Conservation (phyloP, 2,888 invertebrate species). For the Trachelus iudaicus region DNA sequence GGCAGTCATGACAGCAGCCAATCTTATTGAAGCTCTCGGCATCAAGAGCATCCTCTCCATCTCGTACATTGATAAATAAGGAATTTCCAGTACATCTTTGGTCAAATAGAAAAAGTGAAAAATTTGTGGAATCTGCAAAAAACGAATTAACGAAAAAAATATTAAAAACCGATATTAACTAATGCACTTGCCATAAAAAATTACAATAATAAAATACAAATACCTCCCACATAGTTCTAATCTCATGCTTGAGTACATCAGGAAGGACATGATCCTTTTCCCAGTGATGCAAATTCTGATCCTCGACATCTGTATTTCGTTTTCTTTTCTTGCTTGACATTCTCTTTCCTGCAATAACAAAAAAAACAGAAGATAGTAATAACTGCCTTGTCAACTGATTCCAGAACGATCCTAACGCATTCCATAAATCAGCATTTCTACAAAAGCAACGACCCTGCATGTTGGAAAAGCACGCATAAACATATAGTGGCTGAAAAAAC, state of each 20-base stretch:
- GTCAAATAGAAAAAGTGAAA: conserved; percentile 70
- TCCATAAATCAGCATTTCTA: background rate
- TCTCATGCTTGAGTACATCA: conserved; percentile 59
- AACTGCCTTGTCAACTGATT: background rate
- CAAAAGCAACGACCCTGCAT: background rate
- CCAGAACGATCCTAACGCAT: background rate
- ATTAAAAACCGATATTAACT: conserved; percentile 23
- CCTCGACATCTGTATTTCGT: conserved; percentile 62
- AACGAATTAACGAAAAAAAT: too few relatives aligned
- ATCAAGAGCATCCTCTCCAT: conserved; percentile 71
- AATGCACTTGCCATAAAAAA: background rate
- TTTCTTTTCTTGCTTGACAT: conserved; percentile 51
- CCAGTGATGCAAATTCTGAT: conserved; percentile 65
- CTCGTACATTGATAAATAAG: conserved; percentile 70
- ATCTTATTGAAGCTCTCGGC: conserved; percentile 68
- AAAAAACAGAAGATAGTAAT: background rate
- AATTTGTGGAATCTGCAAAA: conserved; percentile 69
- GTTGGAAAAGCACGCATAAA: background rate
- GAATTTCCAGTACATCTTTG: conserved; percentile 67
- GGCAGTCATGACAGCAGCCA: conserved; percentile 70
- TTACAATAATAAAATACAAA: background rate
- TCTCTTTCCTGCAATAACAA: conserved; percentile 25
- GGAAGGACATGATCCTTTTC: conserved; percentile 65
- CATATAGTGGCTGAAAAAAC: background rate
- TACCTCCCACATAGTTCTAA: conserved; percentile 71